These are phyloP conservation scores for Hydrotaea cyrtoneurina DNA, from an alignment of 2,888 invertebrate species.

Conservation along the genomic window DNA sequence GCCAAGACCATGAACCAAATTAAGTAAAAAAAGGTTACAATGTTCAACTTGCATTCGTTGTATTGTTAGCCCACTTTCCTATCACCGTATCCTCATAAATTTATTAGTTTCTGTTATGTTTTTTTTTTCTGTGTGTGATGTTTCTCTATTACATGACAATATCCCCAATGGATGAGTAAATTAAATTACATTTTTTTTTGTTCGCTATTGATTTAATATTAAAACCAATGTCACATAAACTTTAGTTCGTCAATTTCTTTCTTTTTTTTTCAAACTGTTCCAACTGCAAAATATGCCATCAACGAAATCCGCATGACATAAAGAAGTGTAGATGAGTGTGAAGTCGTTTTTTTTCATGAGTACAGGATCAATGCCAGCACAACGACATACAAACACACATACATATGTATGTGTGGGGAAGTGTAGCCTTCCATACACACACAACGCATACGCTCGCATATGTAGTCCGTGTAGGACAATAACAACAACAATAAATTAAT, in stretches of 20 bases:
- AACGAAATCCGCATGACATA: constrained; percentile 34
- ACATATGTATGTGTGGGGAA: too few species aligned
- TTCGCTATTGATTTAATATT: constrained; percentile 78
- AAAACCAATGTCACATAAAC: constrained; percentile 76
- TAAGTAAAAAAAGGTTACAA: too few species aligned
- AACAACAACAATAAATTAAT: constrained; percentile 80
- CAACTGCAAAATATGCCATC: constrained; percentile 14
- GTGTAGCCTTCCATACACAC: constrained; percentile 25
- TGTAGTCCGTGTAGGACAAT: constrained; percentile 50
- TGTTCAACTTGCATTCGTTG: neutral
- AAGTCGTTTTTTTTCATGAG: constrained; percentile 6
- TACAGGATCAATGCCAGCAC: neutral
- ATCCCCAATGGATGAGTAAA: constrained; percentile 30
- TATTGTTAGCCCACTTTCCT: neutral
- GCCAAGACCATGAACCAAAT: too few species aligned
- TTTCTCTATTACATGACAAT: neutral
- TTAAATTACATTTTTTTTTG: constrained; percentile 32
- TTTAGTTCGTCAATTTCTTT: neutral
- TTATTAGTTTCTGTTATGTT: neutral
- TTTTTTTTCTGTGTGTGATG: too few species aligned
- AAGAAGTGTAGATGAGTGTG: constrained; percentile 42
- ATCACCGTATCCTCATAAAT: neutral
- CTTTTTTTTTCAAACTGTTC: neutral
- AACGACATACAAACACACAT: neutral
- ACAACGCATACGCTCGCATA: constrained; percentile 42